These are phyloP conservation scores for Lepidocolaptes lacrymiger DNA, from an alignment of 2,797 vertebrate species.

Conservation along the genomic window DNA sequence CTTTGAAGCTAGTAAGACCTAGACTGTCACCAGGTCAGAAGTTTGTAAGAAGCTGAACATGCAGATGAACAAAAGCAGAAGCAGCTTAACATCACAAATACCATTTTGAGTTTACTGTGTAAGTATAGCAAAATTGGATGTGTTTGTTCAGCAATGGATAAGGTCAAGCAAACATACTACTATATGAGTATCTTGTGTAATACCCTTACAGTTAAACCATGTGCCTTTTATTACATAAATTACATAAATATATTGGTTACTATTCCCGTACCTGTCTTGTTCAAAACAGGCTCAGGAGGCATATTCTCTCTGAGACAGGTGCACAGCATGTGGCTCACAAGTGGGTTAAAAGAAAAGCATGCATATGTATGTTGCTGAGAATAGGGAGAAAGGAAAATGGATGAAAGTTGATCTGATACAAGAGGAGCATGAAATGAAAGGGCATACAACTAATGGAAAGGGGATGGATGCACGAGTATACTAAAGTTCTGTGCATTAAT, in stretches of 20 bases:
- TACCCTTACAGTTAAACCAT: not conserved
- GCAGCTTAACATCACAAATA: not conserved
- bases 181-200: not conserved
- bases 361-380: not conserved
- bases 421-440: constrained; percentile 22
- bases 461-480: not conserved
- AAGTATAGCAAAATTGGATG: not conserved
- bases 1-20: not conserved
- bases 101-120: not conserved
- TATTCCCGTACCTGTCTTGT: not conserved
- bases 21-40: not conserved
- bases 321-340: constrained; percentile 9
- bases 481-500: not conserved
- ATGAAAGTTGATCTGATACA: constrained; percentile 33
- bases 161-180: not conserved
- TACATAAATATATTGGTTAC: not conserved
- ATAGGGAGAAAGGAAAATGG: not conserved
- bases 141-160: not conserved
- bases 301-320: constrained; percentile 7
- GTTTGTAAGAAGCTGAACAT: not conserved
- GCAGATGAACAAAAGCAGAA: not conserved
- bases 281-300: not conserved
- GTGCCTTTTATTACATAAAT: not conserved
- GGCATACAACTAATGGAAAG: not conserved
- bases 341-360: constrained; percentile 25